A percentile compares a stretch with the other conserved stretches of the same genome.
Conservation (phyloP, 2,113 vertebrate genomes). For the Synchiropus splendidus region DNA sequence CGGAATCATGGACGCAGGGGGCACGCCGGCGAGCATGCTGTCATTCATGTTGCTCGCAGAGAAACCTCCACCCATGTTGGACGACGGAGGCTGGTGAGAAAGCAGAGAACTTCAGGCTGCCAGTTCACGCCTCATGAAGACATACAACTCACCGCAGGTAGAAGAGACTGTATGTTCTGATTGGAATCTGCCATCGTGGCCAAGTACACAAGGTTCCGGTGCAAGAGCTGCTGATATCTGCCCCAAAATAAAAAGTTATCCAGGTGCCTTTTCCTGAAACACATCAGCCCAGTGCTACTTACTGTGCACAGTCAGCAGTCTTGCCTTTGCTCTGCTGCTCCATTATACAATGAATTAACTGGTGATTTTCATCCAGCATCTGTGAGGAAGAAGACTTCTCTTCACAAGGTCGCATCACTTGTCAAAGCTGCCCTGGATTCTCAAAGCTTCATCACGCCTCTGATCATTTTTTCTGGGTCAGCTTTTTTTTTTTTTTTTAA, state of each 20-base stretch:
- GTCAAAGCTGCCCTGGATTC: constrained; percentile 17
- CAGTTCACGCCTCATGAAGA: too few species aligned
- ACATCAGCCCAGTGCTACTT: constrained; percentile 49
- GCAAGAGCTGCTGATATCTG: constrained; percentile 96
- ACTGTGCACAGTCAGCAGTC: constrained; percentile 93
- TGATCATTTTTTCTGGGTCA: constrained; percentile 33
- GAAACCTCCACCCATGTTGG: constrained; percentile 78
- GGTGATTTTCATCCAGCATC: constrained; percentile 98
- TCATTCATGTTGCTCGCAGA: constrained; percentile 83
- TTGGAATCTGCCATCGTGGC: constrained; percentile 97
- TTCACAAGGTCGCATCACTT: too few species aligned
- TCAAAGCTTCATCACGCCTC: constrained; percentile 13
- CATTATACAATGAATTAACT: constrained; percentile 97
- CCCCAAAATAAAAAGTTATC: constrained; percentile 1
- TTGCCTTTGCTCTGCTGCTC: constrained; percentile 98
- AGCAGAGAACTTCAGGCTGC: too few species aligned
- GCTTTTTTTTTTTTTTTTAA: constrained; percentile 1
- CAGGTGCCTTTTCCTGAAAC: not conserved
- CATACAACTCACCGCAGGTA: constrained; percentile 93
- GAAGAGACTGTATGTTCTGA: constrained; percentile 95
- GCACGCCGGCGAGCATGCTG: constrained; percentile 70
- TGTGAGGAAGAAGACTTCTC: constrained; percentile 46
- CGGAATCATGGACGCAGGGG: constrained; percentile 84
- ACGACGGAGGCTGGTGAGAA: constrained; percentile 84
- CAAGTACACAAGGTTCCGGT: constrained; percentile 95